Base-by-base conservation (phyloP, 2,113 vertebrate genomes). In the Nanorana parkeri region DNA sequence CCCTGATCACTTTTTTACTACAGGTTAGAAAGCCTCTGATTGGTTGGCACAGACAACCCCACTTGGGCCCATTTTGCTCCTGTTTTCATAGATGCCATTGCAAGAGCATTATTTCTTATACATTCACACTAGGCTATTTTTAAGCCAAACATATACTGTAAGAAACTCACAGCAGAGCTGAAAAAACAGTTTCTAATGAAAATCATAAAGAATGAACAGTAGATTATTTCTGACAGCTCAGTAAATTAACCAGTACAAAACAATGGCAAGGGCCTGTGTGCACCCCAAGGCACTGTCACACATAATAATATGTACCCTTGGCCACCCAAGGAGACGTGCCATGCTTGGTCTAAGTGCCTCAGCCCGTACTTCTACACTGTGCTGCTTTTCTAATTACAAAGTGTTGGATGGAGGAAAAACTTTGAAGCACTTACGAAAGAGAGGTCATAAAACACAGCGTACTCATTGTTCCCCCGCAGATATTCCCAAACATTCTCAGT, bases 401-500 rank as follows among this genome's bases (percentile, higher is more conserved):
- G 66, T 69, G 77, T 78, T n/a, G 6, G 55, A 68, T 47, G 28
- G 54, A 24, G 32, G 32, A 55, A 75, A 47, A 61, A 32, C 56
- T 75, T 75, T 75, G 55, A 75, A 75, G 72, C 72, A 17, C 56
- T 58, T 58, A 21, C 5, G 29, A 75, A 61, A 16, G 29, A 56
- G 77, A 80, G 36, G 19, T 69, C 24, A 28, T 72, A 63, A 71
- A 54, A 74, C 36, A 66, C 47, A 56, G 69, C 28, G n/a, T 55
- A 52, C 28, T 81, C 61, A 56, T 74, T 81, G 60, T 81, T 67
- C 61, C 72, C 41, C 60, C 26, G 19, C n/a, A 80, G 78, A 80
- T 68, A 79, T 68, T 41, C 52, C 64, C 65, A 79, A 79, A 68
- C 61, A 79, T 69, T 80, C 26, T 60, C 29, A 17, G 6, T 68